Conservation (phyloP, 2,888 invertebrate genomes). For the Callimorpha dominula region DNA sequence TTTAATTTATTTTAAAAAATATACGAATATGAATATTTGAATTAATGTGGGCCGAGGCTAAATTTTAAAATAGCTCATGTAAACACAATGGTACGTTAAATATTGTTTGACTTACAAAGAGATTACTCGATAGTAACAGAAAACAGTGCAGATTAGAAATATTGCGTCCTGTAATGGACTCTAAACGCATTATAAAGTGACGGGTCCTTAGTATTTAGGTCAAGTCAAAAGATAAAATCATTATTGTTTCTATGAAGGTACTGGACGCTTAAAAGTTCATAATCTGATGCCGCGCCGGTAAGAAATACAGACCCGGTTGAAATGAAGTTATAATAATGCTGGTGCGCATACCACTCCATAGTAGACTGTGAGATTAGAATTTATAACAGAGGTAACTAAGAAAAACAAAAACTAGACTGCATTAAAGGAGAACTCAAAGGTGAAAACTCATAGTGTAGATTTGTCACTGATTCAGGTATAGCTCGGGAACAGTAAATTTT, state of each 20-base stretch:
- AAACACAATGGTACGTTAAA: slow-evolving; percentile 23
- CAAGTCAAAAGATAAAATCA: neutral
- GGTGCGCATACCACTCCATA: too few species aligned
- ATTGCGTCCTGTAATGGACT: slow-evolving; percentile 6
- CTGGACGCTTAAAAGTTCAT: too few species aligned
- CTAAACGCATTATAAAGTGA: neutral
- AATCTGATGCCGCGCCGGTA: too few species aligned
- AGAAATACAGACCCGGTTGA: too few species aligned
- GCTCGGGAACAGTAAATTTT: too few species aligned
- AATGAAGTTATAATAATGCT: too few species aligned
- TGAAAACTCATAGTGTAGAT: too few species aligned
- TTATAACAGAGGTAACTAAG: too few species aligned
- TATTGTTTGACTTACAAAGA: slow-evolving; percentile 16
- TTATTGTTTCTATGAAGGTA: neutral
- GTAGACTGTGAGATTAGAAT: too few species aligned
- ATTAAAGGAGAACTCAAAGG: too few species aligned
- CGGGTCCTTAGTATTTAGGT: neutral
- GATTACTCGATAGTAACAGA: slow-evolving; percentile 18
- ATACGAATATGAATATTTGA: neutral
- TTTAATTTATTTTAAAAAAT: neutral
- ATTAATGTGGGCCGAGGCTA: slow-evolving; percentile 20
- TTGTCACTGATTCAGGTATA: too few species aligned
- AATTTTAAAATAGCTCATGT: slow-evolving; percentile 21
- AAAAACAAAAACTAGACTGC: too few species aligned
- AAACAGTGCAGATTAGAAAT: slow-evolving; percentile 8